Evolutionary conservation across 1,140 invertebrate genomes (phyloP), one percentile per base, ranked within the genome.

Genomic region (Drosophila pseudoobscura): DNA sequence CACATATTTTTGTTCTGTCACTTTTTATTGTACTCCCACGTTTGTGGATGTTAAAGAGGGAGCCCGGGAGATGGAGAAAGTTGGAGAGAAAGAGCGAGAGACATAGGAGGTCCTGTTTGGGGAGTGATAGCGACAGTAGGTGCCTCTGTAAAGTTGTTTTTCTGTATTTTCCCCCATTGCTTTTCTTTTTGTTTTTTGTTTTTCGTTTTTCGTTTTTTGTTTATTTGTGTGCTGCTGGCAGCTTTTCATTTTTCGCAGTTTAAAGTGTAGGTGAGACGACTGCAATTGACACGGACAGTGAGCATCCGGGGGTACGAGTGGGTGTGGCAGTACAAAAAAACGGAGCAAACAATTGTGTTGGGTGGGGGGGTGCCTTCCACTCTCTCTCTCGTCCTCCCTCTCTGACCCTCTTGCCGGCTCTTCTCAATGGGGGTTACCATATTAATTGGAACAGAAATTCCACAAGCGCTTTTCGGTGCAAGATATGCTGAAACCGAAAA

Each of bases 1-100:
- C 80, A 87, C 82, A 85, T 85, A 85, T 85, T 85, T 85, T 77
- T 85, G 77, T 80, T 80, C 82, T 85, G 82, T 80, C 82, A 85
- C 82, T 85, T 85, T 85, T 85, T 85, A 80, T 85, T 85, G 80
- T 84, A 59, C 72, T 82, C 74, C 59, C 60, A 39, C 43, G 53
- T 58, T 73, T 73, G 71, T 65, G 49, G 64, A 20, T 24, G 63
- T 26, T 68, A 43, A 74, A 65, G 47, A 65, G 53, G 50, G 59
- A 39, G 59, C 13, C n/a, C 31, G 47, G 4, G 20, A 20, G 44
- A 53, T 17, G 49, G n/a, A 11, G 47, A 15, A 2, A 13, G 8
- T 6, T 22, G 17, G 24, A n/a, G 43, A 43, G 43, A 44, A n/a
- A 39, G 6, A 44, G 22, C 20, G 3, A 13, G 7, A 2, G n/a